Percentiles rank a stretch among this genome's conserved stretches.
phyloP scores from a whole-genome alignment of 2,888 invertebrate species.

The Chrysomela aeneicollis region DNA sequence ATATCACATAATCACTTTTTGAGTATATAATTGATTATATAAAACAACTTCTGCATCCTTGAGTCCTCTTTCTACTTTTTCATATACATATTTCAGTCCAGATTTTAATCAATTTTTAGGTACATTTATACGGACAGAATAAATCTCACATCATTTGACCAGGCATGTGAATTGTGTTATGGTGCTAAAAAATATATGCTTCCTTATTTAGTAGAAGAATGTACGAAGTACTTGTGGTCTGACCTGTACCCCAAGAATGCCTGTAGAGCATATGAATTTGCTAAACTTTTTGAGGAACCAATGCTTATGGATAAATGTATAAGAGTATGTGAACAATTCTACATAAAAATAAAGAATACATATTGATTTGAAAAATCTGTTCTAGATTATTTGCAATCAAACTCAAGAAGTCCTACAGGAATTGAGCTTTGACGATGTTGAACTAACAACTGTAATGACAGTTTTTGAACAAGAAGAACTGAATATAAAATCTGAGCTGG shows the following conservation, averaged over 20 bases:
- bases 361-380: constrained; percentile 27
- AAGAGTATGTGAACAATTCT: constrained; percentile 63
- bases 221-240: constrained; percentile 85
- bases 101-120: constrained; percentile 57
- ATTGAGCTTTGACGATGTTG: constrained; percentile 80
- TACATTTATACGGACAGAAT: constrained; percentile 86
- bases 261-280: constrained; percentile 86
- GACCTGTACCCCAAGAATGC: constrained; percentile 82
- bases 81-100: background rate
- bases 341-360: background rate
- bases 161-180: constrained; percentile 87
- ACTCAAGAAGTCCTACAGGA: constrained; percentile 80
- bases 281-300: constrained; percentile 83
- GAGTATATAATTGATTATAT: no score
- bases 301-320: constrained; percentile 83
- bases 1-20: no score
- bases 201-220: constrained; percentile 82
- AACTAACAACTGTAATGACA: constrained; percentile 76
- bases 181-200: constrained; percentile 90
- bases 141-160: constrained; percentile 81
- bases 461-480: constrained; percentile 79
- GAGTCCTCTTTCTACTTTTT: background rate
- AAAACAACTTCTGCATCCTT: no score
- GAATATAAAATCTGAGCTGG: constrained; percentile 78
- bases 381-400: constrained; percentile 77